These are phyloP conservation scores for Lasiurus borealis DNA, from an alignment of 2,113 vertebrate species.

Conservation along the genomic window DNA sequence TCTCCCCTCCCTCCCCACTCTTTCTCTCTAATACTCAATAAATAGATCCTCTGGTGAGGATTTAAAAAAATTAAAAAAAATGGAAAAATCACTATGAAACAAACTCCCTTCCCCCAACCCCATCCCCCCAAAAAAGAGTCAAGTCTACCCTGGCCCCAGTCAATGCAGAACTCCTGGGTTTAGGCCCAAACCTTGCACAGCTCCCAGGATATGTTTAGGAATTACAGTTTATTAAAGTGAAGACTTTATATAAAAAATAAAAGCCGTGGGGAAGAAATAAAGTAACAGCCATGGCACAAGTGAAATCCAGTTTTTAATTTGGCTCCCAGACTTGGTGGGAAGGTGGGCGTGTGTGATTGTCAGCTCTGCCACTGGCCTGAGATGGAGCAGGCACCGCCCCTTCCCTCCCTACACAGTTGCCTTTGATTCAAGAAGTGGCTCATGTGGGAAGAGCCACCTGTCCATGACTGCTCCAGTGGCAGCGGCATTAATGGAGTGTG, in stretches of 20 bases:
- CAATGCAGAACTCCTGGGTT: background rate
- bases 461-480: background rate
- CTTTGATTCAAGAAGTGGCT: background rate
- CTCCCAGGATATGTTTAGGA: background rate
- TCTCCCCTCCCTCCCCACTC: too few species aligned
- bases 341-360: background rate
- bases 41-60: too few species aligned
- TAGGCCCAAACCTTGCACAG: background rate
- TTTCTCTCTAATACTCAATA: too few species aligned
- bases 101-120: background rate
- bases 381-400: rapidly evolving
- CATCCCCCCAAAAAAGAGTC: background rate
- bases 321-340: background rate
- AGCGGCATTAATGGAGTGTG: slow-evolving; percentile 6
- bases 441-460: background rate
- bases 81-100: background rate
- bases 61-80: background rate
- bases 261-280: background rate
- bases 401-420: rapidly evolving
- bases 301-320: slow-evolving; percentile 33
- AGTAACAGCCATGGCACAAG: background rate
- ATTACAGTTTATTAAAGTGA: background rate
- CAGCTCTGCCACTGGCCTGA: background rate
- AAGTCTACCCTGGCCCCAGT: background rate
- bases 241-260: background rate